A percentile compares a stretch with the other conserved stretches of the same genome.
phyloP scores from a whole-genome alignment of 2,888 invertebrate species.

The Lithophane semibrunnea region DNA sequence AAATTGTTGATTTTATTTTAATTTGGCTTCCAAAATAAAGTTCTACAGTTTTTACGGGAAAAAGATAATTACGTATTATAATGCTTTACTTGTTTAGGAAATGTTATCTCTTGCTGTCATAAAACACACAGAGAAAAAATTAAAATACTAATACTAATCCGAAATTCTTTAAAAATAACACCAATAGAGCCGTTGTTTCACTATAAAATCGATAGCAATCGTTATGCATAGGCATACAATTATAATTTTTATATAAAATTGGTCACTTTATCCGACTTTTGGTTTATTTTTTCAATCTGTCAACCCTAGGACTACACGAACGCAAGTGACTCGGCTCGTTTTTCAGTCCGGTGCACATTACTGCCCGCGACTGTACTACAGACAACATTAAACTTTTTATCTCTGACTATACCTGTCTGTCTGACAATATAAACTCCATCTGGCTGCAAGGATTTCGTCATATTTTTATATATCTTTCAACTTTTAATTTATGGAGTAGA shows the following conservation, averaged over 20 bases:
- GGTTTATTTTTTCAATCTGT: no score
- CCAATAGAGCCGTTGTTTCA: no score
- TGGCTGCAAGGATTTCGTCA: constrained; percentile 45
- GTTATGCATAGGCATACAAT: no score
- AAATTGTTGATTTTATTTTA: no score
- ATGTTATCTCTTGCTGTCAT: neutral
- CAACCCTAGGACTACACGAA: constrained; percentile 60
- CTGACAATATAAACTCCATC: constrained; percentile 51
- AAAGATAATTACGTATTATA: no score
- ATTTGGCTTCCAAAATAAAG: neutral
- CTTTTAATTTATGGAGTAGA: no score
- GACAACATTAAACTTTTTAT: constrained; percentile 80
- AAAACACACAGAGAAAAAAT: neutral
- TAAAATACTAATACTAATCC: no score
- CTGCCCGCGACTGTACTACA: constrained; percentile 72
- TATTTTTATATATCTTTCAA: constrained; percentile 16
- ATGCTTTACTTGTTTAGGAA: neutral
- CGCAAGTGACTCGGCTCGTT: constrained; percentile 73
- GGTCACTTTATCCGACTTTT: no score
- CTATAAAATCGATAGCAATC: no score
- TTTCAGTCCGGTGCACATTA: constrained; percentile 77
- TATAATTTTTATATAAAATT: no score
- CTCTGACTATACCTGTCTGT: constrained; percentile 45
- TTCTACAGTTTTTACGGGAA: neutral
- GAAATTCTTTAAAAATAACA: no score